Evolutionary conservation across 30 jellyfish, hydroid and myxozoan species (phyloP).

Genomic region (Aurelia coerulea): DNA sequence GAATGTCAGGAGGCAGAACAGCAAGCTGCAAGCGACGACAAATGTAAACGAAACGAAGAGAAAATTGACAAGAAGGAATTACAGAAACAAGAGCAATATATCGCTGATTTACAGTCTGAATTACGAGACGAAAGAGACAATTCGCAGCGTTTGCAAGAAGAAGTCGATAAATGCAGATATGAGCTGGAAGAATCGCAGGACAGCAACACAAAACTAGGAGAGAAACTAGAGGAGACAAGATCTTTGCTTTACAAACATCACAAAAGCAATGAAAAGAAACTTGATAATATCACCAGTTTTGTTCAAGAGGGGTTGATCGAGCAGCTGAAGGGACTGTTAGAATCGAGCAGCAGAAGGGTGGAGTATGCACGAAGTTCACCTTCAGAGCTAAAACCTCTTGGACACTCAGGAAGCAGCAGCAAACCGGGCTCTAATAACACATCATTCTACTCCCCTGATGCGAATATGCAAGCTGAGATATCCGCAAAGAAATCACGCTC

Average conservation of each 20-base stretch:
- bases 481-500: conserved; percentile 49
- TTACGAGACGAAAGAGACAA: conserved; percentile 36
- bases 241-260: conserved; percentile 49
- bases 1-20: conserved; percentile 51
- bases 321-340: conserved; percentile 36
- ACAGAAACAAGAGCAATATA: conserved; percentile 33
- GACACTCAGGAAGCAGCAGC: conserved; percentile 33
- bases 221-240: conserved; percentile 49
- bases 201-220: conserved; percentile 17
- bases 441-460: conserved; percentile 64
- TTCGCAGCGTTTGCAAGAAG: conserved; percentile 35
- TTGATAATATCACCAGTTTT: conserved; percentile 22
- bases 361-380: conserved; percentile 27
- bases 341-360: not conserved
- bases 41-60: conserved; percentile 6
- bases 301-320: conserved; percentile 50
- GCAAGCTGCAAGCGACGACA: conserved; percentile 16
- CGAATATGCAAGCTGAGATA: conserved; percentile 27
- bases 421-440: conserved; percentile 55
- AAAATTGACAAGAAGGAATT: conserved; percentile 20
- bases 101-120: conserved; percentile 36
- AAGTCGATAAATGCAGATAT: conserved; percentile 17
- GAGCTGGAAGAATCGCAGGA: conserved; percentile 48
- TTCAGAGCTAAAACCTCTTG: not conserved
- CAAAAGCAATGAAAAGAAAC: conserved; percentile 64